Evolutionary conservation across 2,797 vertebrate species (phyloP).

Genomic region (Pseudocheirus occidentalis): DNA sequence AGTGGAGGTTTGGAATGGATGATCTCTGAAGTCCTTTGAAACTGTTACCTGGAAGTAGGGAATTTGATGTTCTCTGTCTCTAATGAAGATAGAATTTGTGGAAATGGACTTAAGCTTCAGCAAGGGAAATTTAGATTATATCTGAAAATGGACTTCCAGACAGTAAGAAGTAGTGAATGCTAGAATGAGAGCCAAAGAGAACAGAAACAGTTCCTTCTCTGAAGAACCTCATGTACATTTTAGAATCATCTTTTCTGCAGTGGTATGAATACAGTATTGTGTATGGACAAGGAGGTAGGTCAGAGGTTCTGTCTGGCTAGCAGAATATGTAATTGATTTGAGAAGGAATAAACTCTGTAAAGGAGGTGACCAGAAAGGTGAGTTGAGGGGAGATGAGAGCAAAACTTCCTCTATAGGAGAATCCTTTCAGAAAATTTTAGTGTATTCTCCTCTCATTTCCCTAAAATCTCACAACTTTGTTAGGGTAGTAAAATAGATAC

Average conservation of each 20-base stretch:
- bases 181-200: neutral
- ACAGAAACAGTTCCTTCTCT: neutral
- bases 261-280: neutral
- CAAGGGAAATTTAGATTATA: neutral
- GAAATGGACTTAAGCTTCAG: neutral
- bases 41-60: neutral
- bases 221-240: neutral
- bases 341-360: neutral
- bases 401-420: neutral
- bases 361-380: neutral
- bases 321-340: neutral
- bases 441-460: too few species aligned
- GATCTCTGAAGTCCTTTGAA: neutral
- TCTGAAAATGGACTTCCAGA: neutral
- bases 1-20: neutral
- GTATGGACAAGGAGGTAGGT: accelerated
- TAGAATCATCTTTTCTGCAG: neutral
- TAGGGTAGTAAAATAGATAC: neutral
- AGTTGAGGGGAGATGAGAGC: neutral
- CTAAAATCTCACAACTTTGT: neutral
- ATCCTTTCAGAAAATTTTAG: neutral
- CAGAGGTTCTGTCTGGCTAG: neutral
- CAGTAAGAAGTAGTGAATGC: neutral
- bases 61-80: neutral
- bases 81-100: constrained; percentile 20